These are phyloP conservation scores for Andrena marginata DNA, from an alignment of 2,888 invertebrate species.

Conservation along the genomic window DNA sequence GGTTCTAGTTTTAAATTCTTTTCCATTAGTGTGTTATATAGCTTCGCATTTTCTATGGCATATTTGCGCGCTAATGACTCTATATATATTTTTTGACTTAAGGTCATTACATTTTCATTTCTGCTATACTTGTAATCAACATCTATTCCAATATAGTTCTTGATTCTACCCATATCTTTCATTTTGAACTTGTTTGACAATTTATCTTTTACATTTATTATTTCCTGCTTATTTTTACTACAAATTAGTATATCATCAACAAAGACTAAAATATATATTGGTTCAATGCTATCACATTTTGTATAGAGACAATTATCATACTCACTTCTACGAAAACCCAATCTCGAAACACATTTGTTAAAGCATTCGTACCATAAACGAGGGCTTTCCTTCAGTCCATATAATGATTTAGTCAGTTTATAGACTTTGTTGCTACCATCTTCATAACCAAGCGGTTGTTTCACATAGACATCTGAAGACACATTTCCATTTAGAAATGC, in stretches of 20 bases:
- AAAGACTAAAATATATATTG: slow-evolving; percentile 33
- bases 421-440: slow-evolving; percentile 17
- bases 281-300: slow-evolving; percentile 34
- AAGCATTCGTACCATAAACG: slow-evolving; percentile 43
- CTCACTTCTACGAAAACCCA: slow-evolving; percentile 21
- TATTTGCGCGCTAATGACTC: slow-evolving; percentile 19
- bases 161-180: neutral
- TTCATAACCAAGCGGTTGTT: slow-evolving; percentile 29
- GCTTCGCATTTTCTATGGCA: too few species aligned
- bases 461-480: slow-evolving; percentile 33
- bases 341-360: slow-evolving; percentile 16
- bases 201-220: too few species aligned
- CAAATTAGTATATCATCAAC: slow-evolving; percentile 54
- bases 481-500: slow-evolving; percentile 37
- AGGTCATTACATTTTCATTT: slow-evolving; percentile 8
- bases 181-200: too few species aligned
- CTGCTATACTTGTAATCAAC: slow-evolving; percentile 32
- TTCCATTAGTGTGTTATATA: too few species aligned
- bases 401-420: slow-evolving; percentile 37
- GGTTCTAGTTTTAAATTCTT: too few species aligned
- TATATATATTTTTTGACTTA: slow-evolving; percentile 22
- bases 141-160: slow-evolving; percentile 37
- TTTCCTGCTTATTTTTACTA: slow-evolving; percentile 10
- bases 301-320: slow-evolving; percentile 38
- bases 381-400: slow-evolving; percentile 39